A percentile compares a stretch with the other conserved stretches of the same genome.
Conservation (phyloP, 2,113 vertebrate species). For the Anguilla japonica region DNA sequence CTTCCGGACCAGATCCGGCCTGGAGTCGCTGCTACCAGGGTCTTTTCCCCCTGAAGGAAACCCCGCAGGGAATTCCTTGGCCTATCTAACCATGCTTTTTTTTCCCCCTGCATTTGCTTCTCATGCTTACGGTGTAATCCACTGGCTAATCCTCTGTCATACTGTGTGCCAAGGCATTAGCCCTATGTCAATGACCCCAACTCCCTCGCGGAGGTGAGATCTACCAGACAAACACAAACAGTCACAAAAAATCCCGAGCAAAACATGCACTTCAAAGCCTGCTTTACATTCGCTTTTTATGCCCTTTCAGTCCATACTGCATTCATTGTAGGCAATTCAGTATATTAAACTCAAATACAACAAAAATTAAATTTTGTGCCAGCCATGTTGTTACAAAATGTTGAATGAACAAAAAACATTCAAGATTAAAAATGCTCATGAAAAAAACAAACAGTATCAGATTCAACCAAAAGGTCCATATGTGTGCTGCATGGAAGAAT, state of each 20-base stretch:
- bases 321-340: not conserved
- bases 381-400: not conserved
- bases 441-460: not conserved
- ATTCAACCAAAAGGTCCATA: not conserved
- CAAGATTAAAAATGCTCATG: too few relatives aligned
- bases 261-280: not conserved
- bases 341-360: not conserved
- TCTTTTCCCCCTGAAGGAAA: not conserved
- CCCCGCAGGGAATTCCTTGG: slow-evolving; percentile 24
- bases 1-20: too few relatives aligned
- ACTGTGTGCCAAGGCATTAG: slow-evolving; percentile 78
- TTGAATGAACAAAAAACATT: too few relatives aligned
- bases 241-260: not conserved
- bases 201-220: slow-evolving; percentile 59
- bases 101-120: slow-evolving; percentile 62
- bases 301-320: not conserved
- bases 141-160: slow-evolving; percentile 79
- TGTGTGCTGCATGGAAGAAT: too few relatives aligned
- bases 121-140: slow-evolving; percentile 78
- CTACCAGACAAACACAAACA: slow-evolving; percentile 25
- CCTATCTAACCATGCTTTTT: not conserved
- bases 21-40: too few relatives aligned
- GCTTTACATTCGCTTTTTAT: not conserved
- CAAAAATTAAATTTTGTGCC: too few relatives aligned
- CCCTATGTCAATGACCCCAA: slow-evolving; percentile 73